These are phyloP conservation scores for Pedetes capensis DNA, from an alignment of 2,113 vertebrate species.

Conservation along the genomic window DNA sequence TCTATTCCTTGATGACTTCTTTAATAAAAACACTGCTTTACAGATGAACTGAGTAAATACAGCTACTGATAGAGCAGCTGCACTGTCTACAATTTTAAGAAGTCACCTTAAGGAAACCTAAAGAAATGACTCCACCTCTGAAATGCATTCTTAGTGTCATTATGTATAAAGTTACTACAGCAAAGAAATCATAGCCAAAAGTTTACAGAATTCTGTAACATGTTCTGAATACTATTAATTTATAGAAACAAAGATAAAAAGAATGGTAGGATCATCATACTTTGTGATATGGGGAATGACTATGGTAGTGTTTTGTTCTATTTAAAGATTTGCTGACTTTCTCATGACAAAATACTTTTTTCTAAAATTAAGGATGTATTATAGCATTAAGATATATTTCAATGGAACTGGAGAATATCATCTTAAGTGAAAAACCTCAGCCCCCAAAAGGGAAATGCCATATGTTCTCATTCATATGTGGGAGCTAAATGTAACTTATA, in stretches of 20 bases:
- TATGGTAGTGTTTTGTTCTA: neutral
- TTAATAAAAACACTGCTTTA: constrained; percentile 11
- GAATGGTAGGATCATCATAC: neutral
- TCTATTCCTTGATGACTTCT: constrained; percentile 24
- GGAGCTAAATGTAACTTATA: too few relatives aligned
- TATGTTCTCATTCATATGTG: too few relatives aligned
- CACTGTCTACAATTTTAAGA: neutral
- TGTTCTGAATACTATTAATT: neutral
- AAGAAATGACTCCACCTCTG: neutral
- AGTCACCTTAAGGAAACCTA: neutral
- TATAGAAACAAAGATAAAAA: neutral
- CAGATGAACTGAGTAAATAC: neutral
- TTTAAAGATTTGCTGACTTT: neutral
- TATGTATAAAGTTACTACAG: neutral
- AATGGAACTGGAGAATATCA: too few relatives aligned
- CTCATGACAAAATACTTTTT: neutral
- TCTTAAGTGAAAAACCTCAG: too few relatives aligned
- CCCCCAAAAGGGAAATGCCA: too few relatives aligned
- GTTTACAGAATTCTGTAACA: neutral
- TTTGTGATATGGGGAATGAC: neutral
- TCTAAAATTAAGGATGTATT: neutral
- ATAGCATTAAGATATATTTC: neutral
- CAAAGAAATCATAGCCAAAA: neutral
- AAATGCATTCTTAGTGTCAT: neutral
- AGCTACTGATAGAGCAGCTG: neutral